Evolutionary conservation across 2,888 invertebrate species (phyloP).

Genomic region (Ligdia adustata): DNA sequence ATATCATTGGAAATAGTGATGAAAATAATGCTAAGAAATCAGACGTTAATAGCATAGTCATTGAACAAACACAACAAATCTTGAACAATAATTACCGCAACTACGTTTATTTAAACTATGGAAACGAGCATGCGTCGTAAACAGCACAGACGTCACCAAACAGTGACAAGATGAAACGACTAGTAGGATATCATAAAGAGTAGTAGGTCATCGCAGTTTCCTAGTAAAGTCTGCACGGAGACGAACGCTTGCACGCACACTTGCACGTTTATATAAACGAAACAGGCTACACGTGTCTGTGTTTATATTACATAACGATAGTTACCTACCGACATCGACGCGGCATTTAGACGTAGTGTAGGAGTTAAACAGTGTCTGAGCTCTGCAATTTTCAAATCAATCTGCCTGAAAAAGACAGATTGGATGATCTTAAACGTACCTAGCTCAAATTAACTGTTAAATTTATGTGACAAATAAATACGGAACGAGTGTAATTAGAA

Average conservation of each 20-base stretch:
- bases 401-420: too few relatives aligned
- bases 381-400: neutral
- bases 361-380: conserved; percentile 8
- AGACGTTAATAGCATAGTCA: conserved; percentile 1
- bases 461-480: too few relatives aligned
- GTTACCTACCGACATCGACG: conserved; percentile 42
- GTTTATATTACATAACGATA: conserved; percentile 65
- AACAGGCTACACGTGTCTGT: conserved; percentile 60
- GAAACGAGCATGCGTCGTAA: conserved; percentile 10
- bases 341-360: conserved; percentile 21
- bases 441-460: too few relatives aligned
- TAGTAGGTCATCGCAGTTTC: conserved; percentile 35
- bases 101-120: conserved; percentile 7
- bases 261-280: conserved; percentile 52
- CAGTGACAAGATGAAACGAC: conserved; percentile 20
- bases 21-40: neutral
- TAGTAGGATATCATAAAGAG: conserved; percentile 30
- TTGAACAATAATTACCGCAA: neutral
- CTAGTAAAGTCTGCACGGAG: conserved; percentile 33
- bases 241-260: conserved; percentile 39
- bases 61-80: neutral
- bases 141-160: conserved; percentile 15
- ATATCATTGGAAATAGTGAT: neutral
- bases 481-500: too few relatives aligned
- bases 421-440: too few relatives aligned